phyloP scores from a whole-genome alignment of 2,797 vertebrate genomes.

The Ptychobarbus kaznakovi region DNA sequence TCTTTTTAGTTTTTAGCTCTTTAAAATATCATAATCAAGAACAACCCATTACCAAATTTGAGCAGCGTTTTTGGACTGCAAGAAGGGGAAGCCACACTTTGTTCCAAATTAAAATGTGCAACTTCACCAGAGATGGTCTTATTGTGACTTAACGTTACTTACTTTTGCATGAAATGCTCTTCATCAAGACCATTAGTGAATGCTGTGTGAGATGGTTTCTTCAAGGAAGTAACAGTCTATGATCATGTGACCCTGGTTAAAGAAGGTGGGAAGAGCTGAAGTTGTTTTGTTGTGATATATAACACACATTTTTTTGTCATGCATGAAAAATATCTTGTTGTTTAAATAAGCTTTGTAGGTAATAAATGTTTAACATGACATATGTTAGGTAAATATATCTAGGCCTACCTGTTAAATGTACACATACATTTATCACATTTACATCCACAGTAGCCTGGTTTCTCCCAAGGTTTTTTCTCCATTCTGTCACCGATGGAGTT shows the following conservation, averaged over 20 bases:
- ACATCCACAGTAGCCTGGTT: too few relatives aligned
- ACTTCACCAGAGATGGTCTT: background rate
- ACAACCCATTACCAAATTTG: background rate
- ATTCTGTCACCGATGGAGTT: too few relatives aligned
- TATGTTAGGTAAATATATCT: background rate
- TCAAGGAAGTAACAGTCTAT: background rate
- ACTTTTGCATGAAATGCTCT: background rate
- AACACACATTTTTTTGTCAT: too few relatives aligned
- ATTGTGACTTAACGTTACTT: background rate
- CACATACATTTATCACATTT: background rate
- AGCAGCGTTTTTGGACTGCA: background rate
- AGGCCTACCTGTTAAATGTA: background rate
- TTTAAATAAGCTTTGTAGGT: background rate
- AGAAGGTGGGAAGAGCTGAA: background rate
- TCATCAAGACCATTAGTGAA: background rate
- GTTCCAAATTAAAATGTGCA: background rate
- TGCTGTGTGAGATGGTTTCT: background rate
- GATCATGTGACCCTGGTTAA: background rate
- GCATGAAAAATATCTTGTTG: too few relatives aligned
- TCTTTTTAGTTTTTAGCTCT: background rate
- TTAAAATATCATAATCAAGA: background rate
- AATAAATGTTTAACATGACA: background rate
- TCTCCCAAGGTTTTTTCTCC: too few relatives aligned
- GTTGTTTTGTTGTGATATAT: background rate
- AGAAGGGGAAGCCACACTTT: background rate